Conservation (phyloP, 2,888 invertebrate genomes). For the Cloeon dipterum region DNA sequence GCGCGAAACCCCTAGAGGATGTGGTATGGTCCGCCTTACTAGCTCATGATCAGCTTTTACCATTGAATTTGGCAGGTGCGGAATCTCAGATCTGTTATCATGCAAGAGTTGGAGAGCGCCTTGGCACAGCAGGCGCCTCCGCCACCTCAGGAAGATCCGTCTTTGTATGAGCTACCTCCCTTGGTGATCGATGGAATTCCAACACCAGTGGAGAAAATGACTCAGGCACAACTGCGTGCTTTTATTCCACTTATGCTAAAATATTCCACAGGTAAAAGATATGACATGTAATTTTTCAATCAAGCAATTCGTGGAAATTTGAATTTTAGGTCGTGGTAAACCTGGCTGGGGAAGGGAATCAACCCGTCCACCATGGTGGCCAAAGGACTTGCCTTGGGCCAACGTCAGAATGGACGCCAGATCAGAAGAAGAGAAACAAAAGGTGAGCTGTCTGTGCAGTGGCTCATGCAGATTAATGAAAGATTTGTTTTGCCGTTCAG, state of each 20-base stretch:
- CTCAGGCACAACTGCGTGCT: slow-evolving; percentile 85
- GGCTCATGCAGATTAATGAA: too few species aligned
- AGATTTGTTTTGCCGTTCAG: slow-evolving; percentile 23
- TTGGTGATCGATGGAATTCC: slow-evolving; percentile 94
- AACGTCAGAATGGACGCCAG: slow-evolving; percentile 95
- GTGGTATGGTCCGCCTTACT: slow-evolving; percentile 29
- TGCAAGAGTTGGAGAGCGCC: slow-evolving; percentile 86
- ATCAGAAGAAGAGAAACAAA: slow-evolving; percentile 89
- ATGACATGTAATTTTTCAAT: too few species aligned
- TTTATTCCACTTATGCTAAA: slow-evolving; percentile 96
- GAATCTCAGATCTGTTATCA: slow-evolving; percentile 70
- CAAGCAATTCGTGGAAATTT: too few species aligned
- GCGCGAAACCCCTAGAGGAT: slow-evolving; percentile 90
- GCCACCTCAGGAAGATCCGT: slow-evolving; percentile 68
- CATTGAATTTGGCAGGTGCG: slow-evolving; percentile 27
- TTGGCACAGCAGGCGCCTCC: slow-evolving; percentile 82
- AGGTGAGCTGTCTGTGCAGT: too few species aligned
- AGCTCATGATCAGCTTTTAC: not conserved
- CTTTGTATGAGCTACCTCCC: slow-evolving; percentile 85
- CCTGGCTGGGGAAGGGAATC: slow-evolving; percentile 96
- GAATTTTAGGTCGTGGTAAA: slow-evolving; percentile 53
- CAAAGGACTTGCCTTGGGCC: slow-evolving; percentile 92
- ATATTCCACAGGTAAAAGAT: slow-evolving; percentile 60
- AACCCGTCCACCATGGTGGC: slow-evolving; percentile 95
- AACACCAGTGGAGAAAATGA: slow-evolving; percentile 97